A percentile compares a stretch with the other conserved stretches of the same genome.
These are phyloP conservation scores for Gymnothorax reevesii DNA, from an alignment of 2,797 vertebrate genomes.

Conservation along the genomic window DNA sequence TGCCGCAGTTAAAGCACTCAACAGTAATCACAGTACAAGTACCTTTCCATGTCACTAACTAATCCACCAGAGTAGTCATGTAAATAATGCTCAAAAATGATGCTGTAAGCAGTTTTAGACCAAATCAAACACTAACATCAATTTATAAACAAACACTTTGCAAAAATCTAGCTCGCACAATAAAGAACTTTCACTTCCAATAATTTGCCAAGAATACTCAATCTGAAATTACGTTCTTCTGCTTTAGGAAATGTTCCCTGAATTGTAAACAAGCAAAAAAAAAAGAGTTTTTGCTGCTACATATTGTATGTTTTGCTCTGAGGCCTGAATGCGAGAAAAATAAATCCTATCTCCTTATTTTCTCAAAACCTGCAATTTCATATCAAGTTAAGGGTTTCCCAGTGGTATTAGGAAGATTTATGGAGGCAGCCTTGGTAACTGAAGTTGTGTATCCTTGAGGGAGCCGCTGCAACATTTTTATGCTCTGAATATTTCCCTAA, in stretches of 20 bases:
- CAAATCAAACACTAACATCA: neutral
- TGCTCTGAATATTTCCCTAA: constrained; percentile 55
- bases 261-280: constrained; percentile 9
- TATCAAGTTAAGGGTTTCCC: constrained; percentile 47
- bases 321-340: constrained; percentile 57
- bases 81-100: neutral
- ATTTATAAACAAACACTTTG: neutral
- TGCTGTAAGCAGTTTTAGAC: neutral
- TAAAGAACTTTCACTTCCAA: neutral
- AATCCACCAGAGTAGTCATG: neutral
- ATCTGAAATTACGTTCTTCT: constrained; percentile 9
- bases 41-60: neutral
- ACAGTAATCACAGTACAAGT: neutral
- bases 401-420: constrained; percentile 71
- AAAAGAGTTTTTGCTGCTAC: constrained; percentile 49
- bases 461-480: constrained; percentile 65
- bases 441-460: constrained; percentile 57
- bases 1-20: neutral
- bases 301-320: constrained; percentile 37
- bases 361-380: constrained; percentile 49
- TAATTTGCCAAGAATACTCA: neutral
- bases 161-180: neutral
- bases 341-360: constrained; percentile 64
- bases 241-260: neutral
- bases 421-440: constrained; percentile 65